phyloP scores from a whole-genome alignment of 2,797 vertebrate genomes.

The Characodon lateralis region DNA sequence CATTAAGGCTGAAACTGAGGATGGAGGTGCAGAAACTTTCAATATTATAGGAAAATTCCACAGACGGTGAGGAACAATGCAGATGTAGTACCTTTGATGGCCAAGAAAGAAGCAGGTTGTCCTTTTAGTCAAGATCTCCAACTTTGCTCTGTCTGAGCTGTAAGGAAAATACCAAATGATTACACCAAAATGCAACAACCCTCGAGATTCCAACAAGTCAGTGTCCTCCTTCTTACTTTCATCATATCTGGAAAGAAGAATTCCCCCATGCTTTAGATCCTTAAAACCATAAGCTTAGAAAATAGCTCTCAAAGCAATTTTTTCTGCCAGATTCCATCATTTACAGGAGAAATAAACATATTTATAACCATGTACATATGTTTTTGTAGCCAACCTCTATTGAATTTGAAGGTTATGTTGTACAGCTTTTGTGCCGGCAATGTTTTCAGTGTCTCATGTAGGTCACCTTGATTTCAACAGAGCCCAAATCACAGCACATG shows the following conservation, averaged over 20 bases:
- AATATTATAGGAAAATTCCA: neutral
- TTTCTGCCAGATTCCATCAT: too few species aligned
- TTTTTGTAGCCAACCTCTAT: neutral
- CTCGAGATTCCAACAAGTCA: neutral
- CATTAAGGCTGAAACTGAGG: neutral
- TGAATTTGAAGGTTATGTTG: neutral
- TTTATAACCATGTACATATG: too few species aligned
- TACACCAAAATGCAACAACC: neutral
- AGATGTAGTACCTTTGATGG: neutral
- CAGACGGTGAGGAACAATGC: neutral
- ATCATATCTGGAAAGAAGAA: too few species aligned
- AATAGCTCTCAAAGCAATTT: too few species aligned
- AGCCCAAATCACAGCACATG: constrained; percentile 4
- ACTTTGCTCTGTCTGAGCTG: neutral
- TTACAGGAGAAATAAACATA: too few species aligned
- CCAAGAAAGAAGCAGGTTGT: neutral
- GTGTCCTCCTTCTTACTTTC: too few species aligned
- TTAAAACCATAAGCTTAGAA: too few species aligned
- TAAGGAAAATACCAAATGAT: neutral
- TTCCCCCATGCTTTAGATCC: too few species aligned
- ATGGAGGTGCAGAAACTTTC: neutral
- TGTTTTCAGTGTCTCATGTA: neutral
- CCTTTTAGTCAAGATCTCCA: neutral
- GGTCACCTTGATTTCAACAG: constrained; percentile 8
- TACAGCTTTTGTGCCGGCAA: neutral